Conservation (phyloP, 2,797 vertebrate genomes). For the Lacerta agilis region DNA sequence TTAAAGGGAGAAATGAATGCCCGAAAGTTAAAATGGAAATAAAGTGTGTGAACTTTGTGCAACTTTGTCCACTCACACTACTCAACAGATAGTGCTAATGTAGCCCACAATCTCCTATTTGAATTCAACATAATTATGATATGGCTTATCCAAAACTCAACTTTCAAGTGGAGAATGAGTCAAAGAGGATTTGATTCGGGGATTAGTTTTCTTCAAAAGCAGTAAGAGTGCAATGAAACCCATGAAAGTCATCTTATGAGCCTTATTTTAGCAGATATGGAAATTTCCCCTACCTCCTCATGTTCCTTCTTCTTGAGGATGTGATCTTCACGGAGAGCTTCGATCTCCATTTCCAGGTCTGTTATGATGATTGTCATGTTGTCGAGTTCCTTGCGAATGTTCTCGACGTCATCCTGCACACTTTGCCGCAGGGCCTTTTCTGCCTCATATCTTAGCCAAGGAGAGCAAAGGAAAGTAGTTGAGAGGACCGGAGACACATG, state of each 20-base stretch:
- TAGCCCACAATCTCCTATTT: not conserved
- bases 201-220: not conserved
- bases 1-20: not conserved
- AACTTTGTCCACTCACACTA: not conserved
- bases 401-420: slow-evolving; percentile 79
- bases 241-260: not conserved
- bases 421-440: slow-evolving; percentile 77
- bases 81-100: not conserved
- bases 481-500: not conserved
- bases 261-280: slow-evolving; percentile 19
- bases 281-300: slow-evolving; percentile 74
- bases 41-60: not conserved
- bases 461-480: slow-evolving; percentile 22
- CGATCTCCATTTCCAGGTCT: slow-evolving; percentile 83
- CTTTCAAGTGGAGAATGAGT: not conserved
- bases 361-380: slow-evolving; percentile 82
- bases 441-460: slow-evolving; percentile 75
- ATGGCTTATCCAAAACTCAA: not conserved
- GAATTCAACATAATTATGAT: not conserved
- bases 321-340: slow-evolving; percentile 81
- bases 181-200: not conserved
- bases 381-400: slow-evolving; percentile 79
- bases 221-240: not conserved
- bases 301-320: slow-evolving; percentile 83
- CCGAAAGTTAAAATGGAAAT: not conserved